These are phyloP conservation scores for Triplophysa tibetana DNA, from an alignment of 2,113 vertebrate species.

Conservation along the genomic window DNA sequence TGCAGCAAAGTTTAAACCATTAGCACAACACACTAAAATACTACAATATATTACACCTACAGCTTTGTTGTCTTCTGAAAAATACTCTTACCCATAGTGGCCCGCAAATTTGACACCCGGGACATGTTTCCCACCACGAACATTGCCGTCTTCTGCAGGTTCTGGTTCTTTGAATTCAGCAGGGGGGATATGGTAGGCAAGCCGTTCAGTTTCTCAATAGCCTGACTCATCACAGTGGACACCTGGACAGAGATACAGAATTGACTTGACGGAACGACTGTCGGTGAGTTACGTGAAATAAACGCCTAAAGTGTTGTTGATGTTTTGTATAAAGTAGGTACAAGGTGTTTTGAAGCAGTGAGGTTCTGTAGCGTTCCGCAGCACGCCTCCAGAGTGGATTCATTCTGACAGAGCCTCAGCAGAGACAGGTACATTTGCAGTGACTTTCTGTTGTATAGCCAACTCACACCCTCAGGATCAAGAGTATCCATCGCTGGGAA, in stretches of 20 bases:
- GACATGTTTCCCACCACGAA: conserved; percentile 89
- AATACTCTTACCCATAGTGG: conserved; percentile 76
- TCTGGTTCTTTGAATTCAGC: conserved; percentile 74
- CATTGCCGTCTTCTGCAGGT: conserved; percentile 77
- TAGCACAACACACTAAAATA: too few species aligned
- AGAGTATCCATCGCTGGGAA: conserved; percentile 67
- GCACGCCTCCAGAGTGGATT: conserved; percentile 84
- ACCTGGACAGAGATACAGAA: conserved; percentile 67
- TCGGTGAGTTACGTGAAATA: too few species aligned
- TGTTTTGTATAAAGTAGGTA: conserved; percentile 58
- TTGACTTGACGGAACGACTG: neutral
- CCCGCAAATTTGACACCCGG: conserved; percentile 74
- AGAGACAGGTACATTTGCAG: conserved; percentile 85
- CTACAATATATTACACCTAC: too few species aligned
- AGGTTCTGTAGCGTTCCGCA: conserved; percentile 93
- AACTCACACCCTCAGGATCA: conserved; percentile 75
- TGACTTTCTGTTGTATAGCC: conserved; percentile 83
- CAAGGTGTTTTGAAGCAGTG: conserved; percentile 80
- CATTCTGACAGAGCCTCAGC: conserved; percentile 81
- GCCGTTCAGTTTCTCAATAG: conserved; percentile 81
- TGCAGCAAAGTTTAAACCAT: neutral
- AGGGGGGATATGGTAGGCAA: conserved; percentile 74
- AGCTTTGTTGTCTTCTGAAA: too few species aligned
- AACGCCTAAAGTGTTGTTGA: too few species aligned
- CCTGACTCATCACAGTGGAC: conserved; percentile 81